Conservation (phyloP, 2,113 vertebrate species). For the Talpa occidentalis region DNA sequence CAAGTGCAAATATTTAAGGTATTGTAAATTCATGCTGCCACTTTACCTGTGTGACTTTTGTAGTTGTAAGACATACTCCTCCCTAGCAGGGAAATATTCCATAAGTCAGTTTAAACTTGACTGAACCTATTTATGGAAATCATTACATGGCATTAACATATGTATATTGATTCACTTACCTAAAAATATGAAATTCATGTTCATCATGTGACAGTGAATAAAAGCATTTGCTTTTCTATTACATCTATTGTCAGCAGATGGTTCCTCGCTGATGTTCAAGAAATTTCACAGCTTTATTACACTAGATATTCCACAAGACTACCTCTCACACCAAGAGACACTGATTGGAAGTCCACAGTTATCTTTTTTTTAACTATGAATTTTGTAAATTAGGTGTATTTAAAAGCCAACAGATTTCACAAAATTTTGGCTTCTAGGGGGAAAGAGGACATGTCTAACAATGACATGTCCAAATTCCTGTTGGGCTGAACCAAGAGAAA, state of each 20-base stretch:
- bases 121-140: not conserved
- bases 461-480: not conserved
- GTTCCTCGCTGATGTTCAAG: too few relatives aligned
- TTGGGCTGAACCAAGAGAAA: not conserved
- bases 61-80: not conserved
- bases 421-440: not conserved
- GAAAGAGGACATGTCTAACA: not conserved
- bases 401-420: constrained; percentile 30
- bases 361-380: not conserved
- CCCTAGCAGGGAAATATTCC: constrained; percentile 16
- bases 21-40: not conserved
- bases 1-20: not conserved
- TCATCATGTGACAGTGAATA: not conserved
- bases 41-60: not conserved
- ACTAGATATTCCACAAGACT: too few relatives aligned
- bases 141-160: constrained; percentile 3
- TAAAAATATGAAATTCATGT: not conserved
- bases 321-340: not conserved
- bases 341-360: not conserved
- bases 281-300: too few relatives aligned
- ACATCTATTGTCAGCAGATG: too few relatives aligned
- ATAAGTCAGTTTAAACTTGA: constrained; percentile 12
- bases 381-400: constrained; percentile 25
- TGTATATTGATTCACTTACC: not conserved
- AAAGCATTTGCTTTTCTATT: not conserved